A percentile compares a stretch with the other conserved stretches of the same genome.
phyloP scores from a whole-genome alignment of 2,888 invertebrate species.

The Plebejus melissa region DNA sequence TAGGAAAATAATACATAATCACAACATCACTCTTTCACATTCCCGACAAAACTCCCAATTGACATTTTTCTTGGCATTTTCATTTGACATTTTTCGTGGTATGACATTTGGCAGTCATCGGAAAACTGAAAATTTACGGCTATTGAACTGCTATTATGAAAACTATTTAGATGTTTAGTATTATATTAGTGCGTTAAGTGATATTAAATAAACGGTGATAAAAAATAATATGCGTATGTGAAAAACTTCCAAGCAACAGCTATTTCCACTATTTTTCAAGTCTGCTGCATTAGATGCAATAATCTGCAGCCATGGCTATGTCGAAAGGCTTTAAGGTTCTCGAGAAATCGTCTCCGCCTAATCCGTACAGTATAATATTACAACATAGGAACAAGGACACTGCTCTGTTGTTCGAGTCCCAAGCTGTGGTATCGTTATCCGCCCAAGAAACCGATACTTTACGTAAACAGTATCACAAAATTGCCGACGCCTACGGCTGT shows the following conservation, averaged over 20 bases:
- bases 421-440: slow-evolving; percentile 92
- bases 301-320: slow-evolving; percentile 86
- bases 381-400: slow-evolving; percentile 93
- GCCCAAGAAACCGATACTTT: slow-evolving; percentile 93
- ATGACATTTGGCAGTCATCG: background rate
- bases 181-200: background rate
- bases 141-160: background rate
- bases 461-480: slow-evolving; percentile 92
- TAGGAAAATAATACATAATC: no score
- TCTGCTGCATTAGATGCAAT: slow-evolving; percentile 39
- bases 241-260: background rate
- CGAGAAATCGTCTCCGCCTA: slow-evolving; percentile 91
- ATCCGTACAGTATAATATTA: slow-evolving; percentile 92
- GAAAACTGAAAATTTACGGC: background rate
- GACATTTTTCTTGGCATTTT: background rate
- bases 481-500: slow-evolving; percentile 97
- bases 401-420: slow-evolving; percentile 93
- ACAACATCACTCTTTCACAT: no score
- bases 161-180: background rate
- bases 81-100: background rate
- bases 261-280: background rate
- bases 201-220: background rate
- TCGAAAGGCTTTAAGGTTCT: slow-evolving; percentile 94
- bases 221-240: background rate
- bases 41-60: background rate